phyloP scores from a whole-genome alignment of 2,888 invertebrate species.

The Hanleya hanleyi region DNA sequence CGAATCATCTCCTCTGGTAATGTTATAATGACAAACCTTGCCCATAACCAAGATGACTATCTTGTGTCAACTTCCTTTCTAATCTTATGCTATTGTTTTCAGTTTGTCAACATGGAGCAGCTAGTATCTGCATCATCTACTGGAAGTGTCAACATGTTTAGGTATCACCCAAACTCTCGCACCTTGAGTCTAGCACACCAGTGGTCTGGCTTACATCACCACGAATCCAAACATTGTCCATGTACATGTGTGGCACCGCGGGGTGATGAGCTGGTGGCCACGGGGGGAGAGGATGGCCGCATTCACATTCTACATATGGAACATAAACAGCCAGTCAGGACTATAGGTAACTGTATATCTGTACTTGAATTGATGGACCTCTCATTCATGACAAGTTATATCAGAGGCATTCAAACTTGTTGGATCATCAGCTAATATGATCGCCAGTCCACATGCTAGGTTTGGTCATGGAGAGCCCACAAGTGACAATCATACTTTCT shows the following conservation, averaged over 20 bases:
- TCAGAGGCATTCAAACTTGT: no score
- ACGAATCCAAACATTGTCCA: constrained; percentile 75
- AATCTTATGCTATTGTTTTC: constrained; percentile 57
- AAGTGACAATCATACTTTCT: no score
- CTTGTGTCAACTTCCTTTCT: neutral
- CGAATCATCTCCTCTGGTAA: neutral
- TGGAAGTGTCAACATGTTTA: constrained; percentile 80
- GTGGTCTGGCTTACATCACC: constrained; percentile 83
- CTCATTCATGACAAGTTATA: no score
- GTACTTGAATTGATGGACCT: no score
- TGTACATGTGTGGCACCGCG: constrained; percentile 85
- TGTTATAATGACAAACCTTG: neutral
- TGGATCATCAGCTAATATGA: no score
- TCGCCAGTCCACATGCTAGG: no score
- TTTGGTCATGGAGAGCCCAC: no score
- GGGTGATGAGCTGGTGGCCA: constrained; percentile 83
- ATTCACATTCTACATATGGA: constrained; percentile 78
- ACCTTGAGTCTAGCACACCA: constrained; percentile 74
- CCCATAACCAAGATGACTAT: neutral
- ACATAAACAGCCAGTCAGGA: constrained; percentile 75
- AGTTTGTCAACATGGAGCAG: constrained; percentile 82
- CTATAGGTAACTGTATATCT: constrained; percentile 74
- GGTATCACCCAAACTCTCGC: constrained; percentile 56
- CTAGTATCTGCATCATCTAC: constrained; percentile 78
- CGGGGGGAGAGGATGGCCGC: constrained; percentile 89